These are phyloP conservation scores for Tapirus terrestris DNA, from an alignment of 2,113 vertebrate genomes.

Conservation along the genomic window DNA sequence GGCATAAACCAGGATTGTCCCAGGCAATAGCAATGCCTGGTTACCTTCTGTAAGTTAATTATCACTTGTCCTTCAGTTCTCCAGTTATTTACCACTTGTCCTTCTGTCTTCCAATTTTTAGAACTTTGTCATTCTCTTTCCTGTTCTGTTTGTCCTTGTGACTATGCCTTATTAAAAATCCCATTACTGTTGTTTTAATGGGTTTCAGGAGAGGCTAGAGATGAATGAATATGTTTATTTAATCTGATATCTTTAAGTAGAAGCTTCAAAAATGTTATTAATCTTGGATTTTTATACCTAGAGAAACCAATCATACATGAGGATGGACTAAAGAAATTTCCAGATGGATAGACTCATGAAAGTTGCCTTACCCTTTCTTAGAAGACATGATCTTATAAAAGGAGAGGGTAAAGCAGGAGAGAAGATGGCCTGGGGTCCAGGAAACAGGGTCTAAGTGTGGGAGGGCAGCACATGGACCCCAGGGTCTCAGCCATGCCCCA, in stretches of 20 bases:
- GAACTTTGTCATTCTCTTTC: not conserved
- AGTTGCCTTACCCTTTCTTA: not conserved
- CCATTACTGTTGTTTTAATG: not conserved
- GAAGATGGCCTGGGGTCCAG: not conserved
- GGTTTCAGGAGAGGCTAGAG: not conserved
- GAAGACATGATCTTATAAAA: not conserved
- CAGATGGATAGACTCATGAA: not conserved
- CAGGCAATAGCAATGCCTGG: accelerated
- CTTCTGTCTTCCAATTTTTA: not conserved
- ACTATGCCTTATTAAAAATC: not conserved
- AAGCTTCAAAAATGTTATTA: not conserved
- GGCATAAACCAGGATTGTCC: not conserved
- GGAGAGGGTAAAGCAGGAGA: not conserved
- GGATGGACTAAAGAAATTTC: not conserved
- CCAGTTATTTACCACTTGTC: not conserved
- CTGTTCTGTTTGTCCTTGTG: not conserved
- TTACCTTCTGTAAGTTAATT: not conserved
- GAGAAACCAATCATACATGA: not conserved
- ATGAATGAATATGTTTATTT: not conserved
- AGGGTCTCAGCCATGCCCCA: not conserved
- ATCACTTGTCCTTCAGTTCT: not conserved
- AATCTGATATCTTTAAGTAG: not conserved
- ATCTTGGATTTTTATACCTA: not conserved
- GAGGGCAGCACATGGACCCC: not conserved
- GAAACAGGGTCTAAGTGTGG: not conserved